Evolutionary conservation across 1,140 invertebrate species (phyloP).

Genomic region (Sycobia sp.): DNA sequence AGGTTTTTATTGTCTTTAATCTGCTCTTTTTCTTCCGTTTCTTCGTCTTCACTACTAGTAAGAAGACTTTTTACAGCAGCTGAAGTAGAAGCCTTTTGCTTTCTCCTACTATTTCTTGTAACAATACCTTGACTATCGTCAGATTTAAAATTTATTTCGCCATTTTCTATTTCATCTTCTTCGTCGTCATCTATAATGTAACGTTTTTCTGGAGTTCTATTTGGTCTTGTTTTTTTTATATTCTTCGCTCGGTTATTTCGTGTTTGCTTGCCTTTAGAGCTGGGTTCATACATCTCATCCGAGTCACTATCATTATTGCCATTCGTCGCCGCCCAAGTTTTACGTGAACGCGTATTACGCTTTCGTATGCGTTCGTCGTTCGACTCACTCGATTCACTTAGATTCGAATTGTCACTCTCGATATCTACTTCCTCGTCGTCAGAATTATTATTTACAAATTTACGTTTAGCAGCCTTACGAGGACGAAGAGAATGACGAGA

Average conservation of each 20-base stretch:
- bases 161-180: conserved; percentile 40
- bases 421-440: conserved; percentile 44
- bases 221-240: conserved; percentile 44
- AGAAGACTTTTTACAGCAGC: not conserved
- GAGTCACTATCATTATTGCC: conserved; percentile 51
- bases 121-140: conserved; percentile 28
- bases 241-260: conserved; percentile 51
- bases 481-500: conserved; percentile 45
- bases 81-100: not conserved
- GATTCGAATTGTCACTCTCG: conserved; percentile 14
- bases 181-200: conserved; percentile 32
- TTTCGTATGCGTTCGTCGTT: conserved; percentile 51
- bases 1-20: conserved; percentile 33
- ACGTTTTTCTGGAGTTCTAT: conserved; percentile 39
- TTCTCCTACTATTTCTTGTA: not conserved
- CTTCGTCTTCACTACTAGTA: conserved; percentile 31
- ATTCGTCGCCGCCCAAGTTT: not conserved
- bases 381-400: conserved; percentile 45
- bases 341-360: conserved; percentile 45
- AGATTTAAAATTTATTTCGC: conserved; percentile 30
- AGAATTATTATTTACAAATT: conserved; percentile 30
- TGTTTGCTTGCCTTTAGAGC: conserved; percentile 45
- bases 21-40: conserved; percentile 12
- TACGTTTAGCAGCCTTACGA: conserved; percentile 40
- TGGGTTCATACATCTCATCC: conserved; percentile 54